phyloP scores from a whole-genome alignment of 2,888 invertebrate genomes.

The Bombylius discolor region DNA sequence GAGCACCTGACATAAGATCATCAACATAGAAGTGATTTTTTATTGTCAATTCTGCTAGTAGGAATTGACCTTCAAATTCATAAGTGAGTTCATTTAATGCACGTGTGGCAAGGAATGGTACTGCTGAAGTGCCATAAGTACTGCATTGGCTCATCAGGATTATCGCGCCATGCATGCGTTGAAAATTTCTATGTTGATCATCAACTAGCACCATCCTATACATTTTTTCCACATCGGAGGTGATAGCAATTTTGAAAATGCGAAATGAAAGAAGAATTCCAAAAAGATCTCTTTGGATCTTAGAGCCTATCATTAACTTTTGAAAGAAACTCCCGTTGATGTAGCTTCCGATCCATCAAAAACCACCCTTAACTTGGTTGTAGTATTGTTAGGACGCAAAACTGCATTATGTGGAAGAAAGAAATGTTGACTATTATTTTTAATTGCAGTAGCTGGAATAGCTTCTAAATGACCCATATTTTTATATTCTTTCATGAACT shows the following conservation, averaged over 20 bases:
- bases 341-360: neutral
- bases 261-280: neutral
- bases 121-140: neutral
- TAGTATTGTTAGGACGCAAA: neutral
- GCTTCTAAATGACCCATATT: neutral
- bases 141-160: neutral
- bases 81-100: neutral
- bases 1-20: neutral
- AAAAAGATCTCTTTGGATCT: neutral
- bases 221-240: neutral
- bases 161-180: neutral
- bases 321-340: neutral
- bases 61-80: neutral
- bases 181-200: neutral
- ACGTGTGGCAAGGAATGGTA: neutral
- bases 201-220: neutral
- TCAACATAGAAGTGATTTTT: neutral
- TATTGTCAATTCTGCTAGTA: neutral
- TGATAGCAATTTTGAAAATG: neutral
- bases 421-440: neutral
- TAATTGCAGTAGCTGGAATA: neutral
- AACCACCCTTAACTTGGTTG: neutral
- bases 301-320: neutral
- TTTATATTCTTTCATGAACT: neutral
- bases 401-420: constrained; percentile 1